These are phyloP conservation scores for Stenoptilia bipunctidactyla DNA, from an alignment of 2,888 invertebrate species.

Conservation along the genomic window DNA sequence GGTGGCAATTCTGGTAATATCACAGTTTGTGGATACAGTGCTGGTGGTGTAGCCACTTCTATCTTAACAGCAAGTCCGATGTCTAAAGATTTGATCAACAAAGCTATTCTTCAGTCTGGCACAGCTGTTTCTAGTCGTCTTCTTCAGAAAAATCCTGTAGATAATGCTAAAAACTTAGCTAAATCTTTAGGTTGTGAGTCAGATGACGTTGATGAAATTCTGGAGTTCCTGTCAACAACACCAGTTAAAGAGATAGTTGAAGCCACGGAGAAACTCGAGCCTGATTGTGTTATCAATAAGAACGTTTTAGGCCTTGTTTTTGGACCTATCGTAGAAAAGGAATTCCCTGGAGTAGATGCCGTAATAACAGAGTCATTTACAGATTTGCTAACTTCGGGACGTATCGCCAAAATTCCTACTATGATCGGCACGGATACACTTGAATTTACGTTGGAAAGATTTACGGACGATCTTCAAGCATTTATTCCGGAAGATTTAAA, in stretches of 20 bases:
- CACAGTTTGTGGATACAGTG: slow-evolving; percentile 53
- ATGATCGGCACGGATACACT: slow-evolving; percentile 46
- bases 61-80: slow-evolving; percentile 47
- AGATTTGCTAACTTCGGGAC: slow-evolving; percentile 43
- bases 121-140: slow-evolving; percentile 29
- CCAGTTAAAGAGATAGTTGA: slow-evolving; percentile 45
- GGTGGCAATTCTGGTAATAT: slow-evolving; percentile 54
- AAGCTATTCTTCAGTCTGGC: slow-evolving; percentile 52
- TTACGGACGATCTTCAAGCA: slow-evolving; percentile 34
- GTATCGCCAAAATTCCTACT: slow-evolving; percentile 41
- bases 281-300: slow-evolving; percentile 5
- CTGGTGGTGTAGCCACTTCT: slow-evolving; percentile 35
- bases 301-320: slow-evolving; percentile 18
- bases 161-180: slow-evolving; percentile 38
- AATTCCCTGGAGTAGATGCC: slow-evolving; percentile 46
- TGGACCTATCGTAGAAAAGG: slow-evolving; percentile 42
- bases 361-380: slow-evolving; percentile 42
- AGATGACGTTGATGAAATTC: slow-evolving; percentile 36
- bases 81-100: slow-evolving; percentile 40
- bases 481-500: slow-evolving; percentile 43
- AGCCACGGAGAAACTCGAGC: slow-evolving; percentile 24
- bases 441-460: slow-evolving; percentile 30
- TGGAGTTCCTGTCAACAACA: slow-evolving; percentile 43
- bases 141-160: slow-evolving; percentile 38
- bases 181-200: slow-evolving; percentile 41